Conservation (phyloP, 2,797 vertebrate species). For the Prunella strophiata region DNA sequence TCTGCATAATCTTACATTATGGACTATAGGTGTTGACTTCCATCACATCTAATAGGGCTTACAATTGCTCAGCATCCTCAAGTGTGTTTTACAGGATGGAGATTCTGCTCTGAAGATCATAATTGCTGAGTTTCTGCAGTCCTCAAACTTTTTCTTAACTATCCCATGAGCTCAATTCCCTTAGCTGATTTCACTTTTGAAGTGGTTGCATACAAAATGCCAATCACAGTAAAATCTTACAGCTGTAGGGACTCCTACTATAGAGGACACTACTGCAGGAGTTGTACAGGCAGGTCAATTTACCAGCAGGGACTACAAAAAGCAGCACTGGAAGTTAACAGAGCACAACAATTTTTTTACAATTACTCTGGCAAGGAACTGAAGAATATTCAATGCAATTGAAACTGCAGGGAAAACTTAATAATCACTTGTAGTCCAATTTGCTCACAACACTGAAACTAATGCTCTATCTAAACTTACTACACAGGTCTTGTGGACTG, state of each 20-base stretch:
- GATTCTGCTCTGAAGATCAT: background rate
- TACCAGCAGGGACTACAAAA: background rate
- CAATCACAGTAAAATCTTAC: background rate
- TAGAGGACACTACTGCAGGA: background rate
- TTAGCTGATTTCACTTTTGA: background rate
- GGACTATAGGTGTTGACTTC: background rate
- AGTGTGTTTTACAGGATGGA: background rate
- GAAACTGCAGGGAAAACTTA: background rate
- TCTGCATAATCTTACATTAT: background rate
- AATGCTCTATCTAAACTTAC: background rate
- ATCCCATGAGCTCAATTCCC: background rate
- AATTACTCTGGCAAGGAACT: background rate
- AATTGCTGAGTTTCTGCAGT: background rate
- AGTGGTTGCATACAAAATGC: background rate
- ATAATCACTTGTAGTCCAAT: background rate
- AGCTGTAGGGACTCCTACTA: background rate
- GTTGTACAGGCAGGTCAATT: background rate
- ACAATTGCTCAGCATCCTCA: background rate
- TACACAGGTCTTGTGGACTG: background rate
- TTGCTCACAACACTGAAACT: background rate
- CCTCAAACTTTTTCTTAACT: background rate
- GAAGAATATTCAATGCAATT: background rate
- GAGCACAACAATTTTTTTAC: background rate
- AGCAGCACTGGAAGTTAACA: background rate
- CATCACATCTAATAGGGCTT: background rate